These are phyloP conservation scores for Danio tinwini DNA, from an alignment of 2,797 vertebrate genomes.

Conservation along the genomic window DNA sequence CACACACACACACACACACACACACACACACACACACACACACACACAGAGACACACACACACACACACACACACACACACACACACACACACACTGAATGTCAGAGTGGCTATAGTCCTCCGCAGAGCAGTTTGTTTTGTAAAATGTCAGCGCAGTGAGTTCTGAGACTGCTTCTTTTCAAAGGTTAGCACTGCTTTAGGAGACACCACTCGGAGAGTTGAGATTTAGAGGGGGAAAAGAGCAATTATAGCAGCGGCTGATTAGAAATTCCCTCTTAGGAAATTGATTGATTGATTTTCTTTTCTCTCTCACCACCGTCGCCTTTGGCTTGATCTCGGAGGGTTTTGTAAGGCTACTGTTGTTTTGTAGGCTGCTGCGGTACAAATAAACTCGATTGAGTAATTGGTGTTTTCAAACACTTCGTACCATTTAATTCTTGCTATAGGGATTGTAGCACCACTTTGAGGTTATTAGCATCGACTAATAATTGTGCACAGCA, in stretches of 20 bases:
- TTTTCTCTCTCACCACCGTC: background rate
- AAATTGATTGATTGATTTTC: constrained; percentile 34
- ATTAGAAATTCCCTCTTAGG: constrained; percentile 26
- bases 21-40: constrained; percentile 6
- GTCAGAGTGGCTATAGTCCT: constrained; percentile 31
- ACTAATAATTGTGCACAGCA: too few relatives aligned
- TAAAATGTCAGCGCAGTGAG: constrained; percentile 39
- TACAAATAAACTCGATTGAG: constrained; percentile 8
- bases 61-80: constrained; percentile 12
- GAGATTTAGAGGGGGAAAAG: constrained; percentile 24
- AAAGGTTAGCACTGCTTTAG: constrained; percentile 35
- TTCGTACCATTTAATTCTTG: background rate
- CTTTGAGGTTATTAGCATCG: background rate
- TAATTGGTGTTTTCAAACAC: constrained; percentile 17
- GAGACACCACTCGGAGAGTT: constrained; percentile 9
- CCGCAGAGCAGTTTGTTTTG: constrained; percentile 29
- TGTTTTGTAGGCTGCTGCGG: background rate
- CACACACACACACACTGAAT: constrained; percentile 22
- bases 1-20: constrained; percentile 19
- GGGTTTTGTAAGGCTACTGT: constrained; percentile 1
- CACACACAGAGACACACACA: constrained; percentile 26
- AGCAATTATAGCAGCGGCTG: constrained; percentile 10
- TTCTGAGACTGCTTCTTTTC: constrained; percentile 38
- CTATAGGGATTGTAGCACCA: background rate
- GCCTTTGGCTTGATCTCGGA: constrained; percentile 16